phyloP scores from a whole-genome alignment of 2,888 invertebrate genomes.

The Altica lythri region DNA sequence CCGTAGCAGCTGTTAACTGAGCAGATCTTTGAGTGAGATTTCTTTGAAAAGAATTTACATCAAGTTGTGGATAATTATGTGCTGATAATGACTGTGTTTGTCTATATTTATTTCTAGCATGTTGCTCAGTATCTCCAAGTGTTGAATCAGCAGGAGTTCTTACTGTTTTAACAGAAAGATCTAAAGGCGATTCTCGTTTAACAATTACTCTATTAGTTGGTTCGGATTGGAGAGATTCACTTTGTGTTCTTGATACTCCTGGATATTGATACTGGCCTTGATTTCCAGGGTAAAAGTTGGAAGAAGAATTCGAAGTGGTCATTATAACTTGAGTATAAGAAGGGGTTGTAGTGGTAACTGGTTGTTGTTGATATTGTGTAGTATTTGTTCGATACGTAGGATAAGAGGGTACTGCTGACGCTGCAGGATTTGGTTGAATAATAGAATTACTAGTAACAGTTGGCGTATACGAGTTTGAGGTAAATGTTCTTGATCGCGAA shows the following conservation, averaged over 20 bases:
- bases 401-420: conserved; percentile 16
- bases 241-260: conserved; percentile 28
- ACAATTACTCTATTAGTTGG: conserved; percentile 42
- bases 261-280: conserved; percentile 51
- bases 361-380: conserved; percentile 24
- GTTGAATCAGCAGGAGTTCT: conserved; percentile 89
- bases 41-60: conserved; percentile 48
- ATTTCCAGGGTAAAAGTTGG: conserved; percentile 46
- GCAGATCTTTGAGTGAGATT: conserved; percentile 45
- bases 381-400: conserved; percentile 17
- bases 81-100: conserved; percentile 51
- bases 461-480: conserved; percentile 30
- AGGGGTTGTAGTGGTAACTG: conserved; percentile 45
- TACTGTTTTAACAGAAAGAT: conserved; percentile 87
- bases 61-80: conserved; percentile 47
- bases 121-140: conserved; percentile 68
- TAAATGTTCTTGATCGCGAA: conserved; percentile 35
- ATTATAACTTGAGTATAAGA: conserved; percentile 41
- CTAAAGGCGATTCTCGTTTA: conserved; percentile 80
- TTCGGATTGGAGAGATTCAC: conserved; percentile 22
- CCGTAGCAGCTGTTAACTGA: conserved; percentile 55
- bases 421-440: conserved; percentile 29
- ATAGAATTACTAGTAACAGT: conserved; percentile 35
- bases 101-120: conserved; percentile 43
- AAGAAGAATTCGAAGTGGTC: conserved; percentile 51